A percentile compares a stretch with the other conserved stretches of the same genome.
Conservation (phyloP, 2,797 vertebrate genomes). For the Nannoperca australis region DNA sequence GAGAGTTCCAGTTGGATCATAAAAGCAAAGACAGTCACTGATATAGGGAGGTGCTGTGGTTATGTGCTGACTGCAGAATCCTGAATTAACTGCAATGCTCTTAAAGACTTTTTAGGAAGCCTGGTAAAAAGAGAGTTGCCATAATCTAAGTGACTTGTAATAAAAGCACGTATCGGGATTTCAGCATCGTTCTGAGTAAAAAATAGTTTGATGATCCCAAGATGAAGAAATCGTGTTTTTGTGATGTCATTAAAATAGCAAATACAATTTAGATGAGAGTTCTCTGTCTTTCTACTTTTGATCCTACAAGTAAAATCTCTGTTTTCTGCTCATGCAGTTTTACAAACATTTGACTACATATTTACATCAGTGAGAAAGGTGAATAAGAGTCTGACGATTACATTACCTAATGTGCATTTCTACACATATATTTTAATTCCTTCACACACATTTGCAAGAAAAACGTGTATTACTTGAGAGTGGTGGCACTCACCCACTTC, state of each 20-base stretch:
- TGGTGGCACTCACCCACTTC: constrained; percentile 91
- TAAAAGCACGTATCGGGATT: neutral
- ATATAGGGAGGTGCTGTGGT: neutral
- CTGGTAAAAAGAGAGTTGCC: neutral
- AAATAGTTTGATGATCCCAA: neutral
- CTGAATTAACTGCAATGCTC: neutral
- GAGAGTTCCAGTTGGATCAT: constrained; percentile 1
- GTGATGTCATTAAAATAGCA: neutral
- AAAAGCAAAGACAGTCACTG: neutral
- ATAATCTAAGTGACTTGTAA: neutral
- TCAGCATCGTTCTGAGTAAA: neutral
- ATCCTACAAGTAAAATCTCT: neutral
- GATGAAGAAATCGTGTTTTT: neutral
- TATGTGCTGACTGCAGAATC: neutral
- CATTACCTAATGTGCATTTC: neutral
- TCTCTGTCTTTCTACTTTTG: neutral
- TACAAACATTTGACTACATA: neutral
- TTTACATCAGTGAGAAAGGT: neutral
- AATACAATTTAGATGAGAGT: neutral
- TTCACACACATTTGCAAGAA: neutral
- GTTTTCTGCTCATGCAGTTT: constrained; percentile 3
- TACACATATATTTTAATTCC: neutral
- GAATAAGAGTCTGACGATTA: neutral
- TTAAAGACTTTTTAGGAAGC: neutral
- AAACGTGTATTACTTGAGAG: neutral